A percentile compares a stretch with the other conserved stretches of the same genome.
These are phyloP conservation scores for Aspidapion aeneum DNA, from an alignment of 2,888 invertebrate species.

Conservation along the genomic window DNA sequence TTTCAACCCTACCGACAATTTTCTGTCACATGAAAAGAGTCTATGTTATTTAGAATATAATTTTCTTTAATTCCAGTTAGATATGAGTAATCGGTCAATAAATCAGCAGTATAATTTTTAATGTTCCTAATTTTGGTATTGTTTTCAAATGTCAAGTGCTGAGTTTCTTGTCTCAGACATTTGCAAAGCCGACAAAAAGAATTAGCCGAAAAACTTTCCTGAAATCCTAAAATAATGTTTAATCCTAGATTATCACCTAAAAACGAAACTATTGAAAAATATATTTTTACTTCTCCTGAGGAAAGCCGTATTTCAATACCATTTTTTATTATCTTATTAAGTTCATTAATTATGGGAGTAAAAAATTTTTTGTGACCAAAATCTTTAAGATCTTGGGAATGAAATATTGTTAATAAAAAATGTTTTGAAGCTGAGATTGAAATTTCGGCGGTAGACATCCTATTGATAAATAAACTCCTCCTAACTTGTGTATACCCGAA, in stretches of 20 bases:
- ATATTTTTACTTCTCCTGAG: conserved; percentile 10
- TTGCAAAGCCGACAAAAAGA: conserved; percentile 20
- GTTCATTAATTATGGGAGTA: conserved; percentile 19
- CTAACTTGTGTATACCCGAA: conserved; percentile 22
- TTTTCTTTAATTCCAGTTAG: not conserved
- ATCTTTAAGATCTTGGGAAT: conserved; percentile 14
- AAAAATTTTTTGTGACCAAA: conserved; percentile 23
- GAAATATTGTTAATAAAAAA: conserved; percentile 16
- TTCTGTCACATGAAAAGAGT: conserved; percentile 5
- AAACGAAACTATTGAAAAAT: conserved; percentile 17
- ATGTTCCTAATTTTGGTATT: conserved; percentile 4
- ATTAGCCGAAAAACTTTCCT: conserved; percentile 20
- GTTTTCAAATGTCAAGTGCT: conserved; percentile 9
- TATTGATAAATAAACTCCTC: conserved; percentile 19
- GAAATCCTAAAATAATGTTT: conserved; percentile 19
- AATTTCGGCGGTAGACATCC: conserved; percentile 16
- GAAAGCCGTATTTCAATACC: conserved; percentile 17
- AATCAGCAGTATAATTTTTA: not conserved
- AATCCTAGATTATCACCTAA: conserved; percentile 24
- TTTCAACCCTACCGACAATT: too few relatives aligned
- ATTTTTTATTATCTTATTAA: conserved; percentile 18
- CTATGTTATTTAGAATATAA: conserved; percentile 2
- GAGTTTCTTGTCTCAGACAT: conserved; percentile 2
- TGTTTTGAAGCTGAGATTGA: conserved; percentile 20
- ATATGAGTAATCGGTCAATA: not conserved